Base-by-base conservation (phyloP, 53 echinoderm and acorn worm species). In the Patiria pectinifera region DNA sequence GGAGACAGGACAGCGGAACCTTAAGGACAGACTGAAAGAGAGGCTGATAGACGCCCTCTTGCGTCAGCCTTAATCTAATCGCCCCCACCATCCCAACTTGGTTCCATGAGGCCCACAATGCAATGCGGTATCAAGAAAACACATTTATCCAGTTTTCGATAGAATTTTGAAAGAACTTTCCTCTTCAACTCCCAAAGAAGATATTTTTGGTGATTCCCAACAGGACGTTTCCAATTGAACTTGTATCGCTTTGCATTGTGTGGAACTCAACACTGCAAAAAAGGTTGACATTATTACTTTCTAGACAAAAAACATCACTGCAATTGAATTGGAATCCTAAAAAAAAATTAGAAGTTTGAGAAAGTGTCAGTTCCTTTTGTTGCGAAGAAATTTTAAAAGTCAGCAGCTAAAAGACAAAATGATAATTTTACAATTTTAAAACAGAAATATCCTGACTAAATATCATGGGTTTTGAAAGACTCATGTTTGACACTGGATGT, bases 21-120 rank as follows among this genome's bases (percentile, higher is more conserved):
- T 93, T 19, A 83, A 93, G 78, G 63, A 93, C 62, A 82, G 93
- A 88, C 62, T 93, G 83, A 93, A 93, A 48, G 83, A 88, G 87
- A 93, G 88, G 83, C 88, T 93, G 71, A 61, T 93, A 23, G 88
- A 93, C 76, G 93, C 88, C 71, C 83, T 93, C 82, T 88, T 93
- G 72, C 93, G 93, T 63, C 93, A 93, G 69, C 87, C 93, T 87
- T 93, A 87, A 93, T 87, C 23, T 9, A 3, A 45, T 44, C n/a
- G 10, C 74, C 74, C 35, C 74, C 0, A 24, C 74, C 74, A 21
- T 23, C 2, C 13, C 4, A 23, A 74, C 2, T 66, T 53, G 46
- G 44, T 66, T 69, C 19, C 45, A 35, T 35, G 3, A 63, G 2
- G 77, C 59, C 61, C 78, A 87, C 78, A 62, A 78, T 87, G 87